A percentile compares a stretch with the other conserved stretches of the same genome.
These are phyloP conservation scores for Machimus atricapillus DNA, from an alignment of 2,888 invertebrate species.

Conservation along the genomic window DNA sequence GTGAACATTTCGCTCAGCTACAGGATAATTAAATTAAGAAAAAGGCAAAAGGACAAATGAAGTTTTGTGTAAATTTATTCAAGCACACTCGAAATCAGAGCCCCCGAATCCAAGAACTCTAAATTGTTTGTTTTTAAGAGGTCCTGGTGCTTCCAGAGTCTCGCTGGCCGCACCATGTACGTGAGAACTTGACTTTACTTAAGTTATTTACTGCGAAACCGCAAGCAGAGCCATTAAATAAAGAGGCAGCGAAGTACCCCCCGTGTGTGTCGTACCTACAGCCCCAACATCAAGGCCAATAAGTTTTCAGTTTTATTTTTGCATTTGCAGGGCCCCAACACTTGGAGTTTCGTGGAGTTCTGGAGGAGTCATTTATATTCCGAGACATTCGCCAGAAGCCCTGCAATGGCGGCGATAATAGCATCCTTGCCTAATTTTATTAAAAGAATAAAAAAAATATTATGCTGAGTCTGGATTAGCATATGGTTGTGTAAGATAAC, in stretches of 20 bases:
- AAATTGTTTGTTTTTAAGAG: not conserved
- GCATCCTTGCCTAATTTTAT: slow-evolving; percentile 31
- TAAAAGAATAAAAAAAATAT: not conserved
- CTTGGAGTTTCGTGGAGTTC: not conserved
- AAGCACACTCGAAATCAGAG: not conserved
- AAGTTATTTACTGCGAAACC: not conserved
- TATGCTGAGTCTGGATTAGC: not conserved
- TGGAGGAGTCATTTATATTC: slow-evolving; percentile 9
- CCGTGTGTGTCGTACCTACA: not conserved
- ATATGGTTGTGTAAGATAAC: slow-evolving; percentile 23
- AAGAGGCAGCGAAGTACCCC: not conserved
- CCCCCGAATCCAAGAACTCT: not conserved
- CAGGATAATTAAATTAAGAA: not conserved
- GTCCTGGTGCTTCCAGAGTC: not conserved
- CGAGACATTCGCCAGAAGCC: slow-evolving; percentile 13
- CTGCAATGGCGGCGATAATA: slow-evolving; percentile 20
- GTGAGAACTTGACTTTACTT: not conserved
- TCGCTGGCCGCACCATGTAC: not conserved
- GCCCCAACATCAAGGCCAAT: not conserved
- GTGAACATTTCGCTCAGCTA: not conserved
- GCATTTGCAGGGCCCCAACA: not conserved
- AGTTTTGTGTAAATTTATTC: not conserved
- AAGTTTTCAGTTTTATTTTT: slow-evolving; percentile 24
- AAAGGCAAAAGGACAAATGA: not conserved
- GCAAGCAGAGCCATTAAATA: not conserved